Evolutionary conservation across 2,113 vertebrate genomes (phyloP).

Genomic region (Xyliphius kryptos): DNA sequence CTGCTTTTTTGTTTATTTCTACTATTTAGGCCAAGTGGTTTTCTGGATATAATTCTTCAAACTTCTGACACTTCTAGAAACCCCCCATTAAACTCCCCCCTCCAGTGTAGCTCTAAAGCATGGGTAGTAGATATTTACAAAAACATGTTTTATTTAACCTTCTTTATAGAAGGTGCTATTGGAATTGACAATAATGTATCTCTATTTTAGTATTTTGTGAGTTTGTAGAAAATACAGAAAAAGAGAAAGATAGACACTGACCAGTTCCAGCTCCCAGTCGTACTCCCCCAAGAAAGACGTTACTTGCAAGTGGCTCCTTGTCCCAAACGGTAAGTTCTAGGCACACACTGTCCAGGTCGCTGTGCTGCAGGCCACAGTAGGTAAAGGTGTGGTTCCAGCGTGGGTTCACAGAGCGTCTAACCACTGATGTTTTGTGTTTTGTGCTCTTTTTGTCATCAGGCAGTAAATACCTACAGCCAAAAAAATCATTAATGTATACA

Average conservation of each 20-base stretch:
- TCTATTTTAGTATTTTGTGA: too few relatives aligned
- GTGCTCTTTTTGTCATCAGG: constrained; percentile 90
- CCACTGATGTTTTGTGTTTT: constrained; percentile 90
- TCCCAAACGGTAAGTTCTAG: constrained; percentile 95
- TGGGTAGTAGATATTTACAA: too few relatives aligned
- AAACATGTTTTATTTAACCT: too few relatives aligned
- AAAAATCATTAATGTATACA: neutral
- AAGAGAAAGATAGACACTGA: constrained; percentile 47
- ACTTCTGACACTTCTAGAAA: too few relatives aligned
- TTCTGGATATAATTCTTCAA: too few relatives aligned
- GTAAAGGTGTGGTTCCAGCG: constrained; percentile 92
- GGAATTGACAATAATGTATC: too few relatives aligned
- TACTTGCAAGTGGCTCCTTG: constrained; percentile 90
- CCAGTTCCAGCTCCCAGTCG: constrained; percentile 83
- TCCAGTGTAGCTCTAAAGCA: too few relatives aligned
- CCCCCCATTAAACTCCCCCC: too few relatives aligned
- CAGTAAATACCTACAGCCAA: constrained; percentile 77
- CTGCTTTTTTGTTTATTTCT: too few relatives aligned
- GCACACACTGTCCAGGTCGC: constrained; percentile 81
- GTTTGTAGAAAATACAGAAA: neutral
- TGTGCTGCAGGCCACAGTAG: constrained; percentile 78
- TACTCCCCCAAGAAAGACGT: constrained; percentile 90
- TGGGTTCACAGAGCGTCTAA: constrained; percentile 85
- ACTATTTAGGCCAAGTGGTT: too few relatives aligned
- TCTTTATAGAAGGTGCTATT: too few relatives aligned